phyloP scores from a whole-genome alignment of 2,888 invertebrate genomes.

The Melinaea menophilus region DNA sequence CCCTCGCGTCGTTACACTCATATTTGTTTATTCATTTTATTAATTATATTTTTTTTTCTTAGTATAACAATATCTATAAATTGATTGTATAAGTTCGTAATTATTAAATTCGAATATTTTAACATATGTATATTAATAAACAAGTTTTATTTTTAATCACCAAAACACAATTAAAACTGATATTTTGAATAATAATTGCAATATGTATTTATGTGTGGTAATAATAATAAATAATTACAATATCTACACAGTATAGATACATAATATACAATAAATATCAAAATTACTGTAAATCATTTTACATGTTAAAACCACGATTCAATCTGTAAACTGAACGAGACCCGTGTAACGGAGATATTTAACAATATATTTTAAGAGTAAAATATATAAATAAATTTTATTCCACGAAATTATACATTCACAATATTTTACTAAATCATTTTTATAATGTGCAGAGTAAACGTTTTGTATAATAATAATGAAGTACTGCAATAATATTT shows the following conservation, averaged over 20 bases:
- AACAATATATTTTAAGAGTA: too few relatives aligned
- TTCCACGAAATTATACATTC: too few relatives aligned
- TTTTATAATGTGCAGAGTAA: too few relatives aligned
- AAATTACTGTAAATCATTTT: conserved; percentile 41
- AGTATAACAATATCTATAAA: conserved; percentile 79
- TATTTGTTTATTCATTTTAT: conserved; percentile 77
- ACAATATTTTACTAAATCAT: too few relatives aligned
- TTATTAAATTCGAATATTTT: conserved; percentile 79
- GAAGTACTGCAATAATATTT: too few relatives aligned
- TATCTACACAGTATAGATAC: conserved; percentile 52
- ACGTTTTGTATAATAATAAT: too few relatives aligned
- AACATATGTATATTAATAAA: conserved; percentile 79
- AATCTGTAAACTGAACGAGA: conserved; percentile 40
- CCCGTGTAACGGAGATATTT: conserved; percentile 45
- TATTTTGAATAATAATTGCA: conserved; percentile 56
- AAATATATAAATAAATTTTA: too few relatives aligned
- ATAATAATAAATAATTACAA: conserved; percentile 60
- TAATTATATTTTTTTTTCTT: conserved; percentile 79
- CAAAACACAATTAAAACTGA: conserved; percentile 59
- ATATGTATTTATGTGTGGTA: conserved; percentile 46
- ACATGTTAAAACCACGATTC: conserved; percentile 39
- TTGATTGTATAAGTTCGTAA: conserved; percentile 79
- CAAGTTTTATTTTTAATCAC: conserved; percentile 75
- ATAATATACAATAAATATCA: conserved; percentile 43
- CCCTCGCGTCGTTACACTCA: conserved; percentile 71